phyloP scores from a whole-genome alignment of 2,113 vertebrate species.

The Anas platyrhynchos region DNA sequence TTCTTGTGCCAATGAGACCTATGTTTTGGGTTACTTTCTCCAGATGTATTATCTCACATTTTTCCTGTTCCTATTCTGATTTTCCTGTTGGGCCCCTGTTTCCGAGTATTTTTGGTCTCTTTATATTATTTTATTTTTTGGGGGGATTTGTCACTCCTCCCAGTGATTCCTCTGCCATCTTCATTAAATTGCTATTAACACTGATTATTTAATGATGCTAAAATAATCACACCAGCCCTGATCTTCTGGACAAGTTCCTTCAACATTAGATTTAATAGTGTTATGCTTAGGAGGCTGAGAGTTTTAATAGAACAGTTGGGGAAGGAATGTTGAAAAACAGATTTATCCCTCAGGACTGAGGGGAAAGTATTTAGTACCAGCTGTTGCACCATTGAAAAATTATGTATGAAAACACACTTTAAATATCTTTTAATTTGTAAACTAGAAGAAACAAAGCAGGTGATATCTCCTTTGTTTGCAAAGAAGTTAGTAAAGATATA shows the following conservation, averaged over 20 bases:
- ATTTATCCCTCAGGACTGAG: neutral
- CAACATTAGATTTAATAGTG: neutral
- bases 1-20: neutral
- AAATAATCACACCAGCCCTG: neutral
- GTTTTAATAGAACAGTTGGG: neutral
- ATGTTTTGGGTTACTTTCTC: neutral
- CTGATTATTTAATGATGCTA: neutral
- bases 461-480: neutral
- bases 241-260: neutral
- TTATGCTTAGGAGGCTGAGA: neutral
- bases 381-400: neutral
- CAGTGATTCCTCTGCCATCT: neutral
- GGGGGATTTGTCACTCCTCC: neutral
- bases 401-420: neutral
- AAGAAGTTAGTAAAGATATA: neutral
- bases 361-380: neutral
- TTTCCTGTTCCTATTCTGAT: neutral
- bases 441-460: neutral
- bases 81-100: neutral
- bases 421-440: neutral
- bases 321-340: neutral
- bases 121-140: neutral
- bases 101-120: neutral
- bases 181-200: neutral
- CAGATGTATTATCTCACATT: neutral